Evolutionary conservation across 1,140 invertebrate genomes (phyloP), one percentile per base, ranked within the genome.

Genomic region (Microplitis mediator): DNA sequence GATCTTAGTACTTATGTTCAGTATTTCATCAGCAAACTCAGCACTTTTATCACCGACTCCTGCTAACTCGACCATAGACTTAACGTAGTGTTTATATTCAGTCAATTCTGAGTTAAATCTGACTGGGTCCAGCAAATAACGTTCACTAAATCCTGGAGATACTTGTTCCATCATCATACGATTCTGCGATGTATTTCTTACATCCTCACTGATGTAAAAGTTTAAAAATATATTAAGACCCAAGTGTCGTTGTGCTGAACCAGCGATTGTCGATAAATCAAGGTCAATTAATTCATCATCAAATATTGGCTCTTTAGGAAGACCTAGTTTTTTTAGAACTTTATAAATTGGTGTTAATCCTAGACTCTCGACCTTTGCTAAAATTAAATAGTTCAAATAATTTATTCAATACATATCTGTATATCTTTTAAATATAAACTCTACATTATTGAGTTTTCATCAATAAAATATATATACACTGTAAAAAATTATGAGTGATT

Each of bases 151-250:
- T 11, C 90, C 90, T 0, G 90, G 90, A 0, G 91, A 89, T n/a
- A 90, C 88, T 85, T 92, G 91, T 79, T 92, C 90, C 71, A 91
- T 87, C 91, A 91, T 90, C 78, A 92, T 90, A 32, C 90, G 83
- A 73, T 92, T 91, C 66, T 85, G 82, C 71, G 90, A 89, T 9
- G 90, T 91, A 75, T 92, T 90, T 75, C 90, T 85, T 9, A 92
- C 87, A 73, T 92, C 91, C 78, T 92, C 91, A 66, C 88, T 89
- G 3, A 92, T 89, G 77, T 90, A 91, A 73, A 92, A 88, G 75
- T 90, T 90, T 9, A 91, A 74, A 8, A 92, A 81, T n/a, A 91
- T 84, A 76, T 88, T 90, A 45, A 91, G 84, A 0, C 90, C 91
- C 14, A 92, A 78, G 45, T 84, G 73, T 58, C 91, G 80, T n/a